A percentile compares a stretch with the other conserved stretches of the same genome.
Conservation (phyloP, 2,797 vertebrate species). For the Scolopax rusticola region DNA sequence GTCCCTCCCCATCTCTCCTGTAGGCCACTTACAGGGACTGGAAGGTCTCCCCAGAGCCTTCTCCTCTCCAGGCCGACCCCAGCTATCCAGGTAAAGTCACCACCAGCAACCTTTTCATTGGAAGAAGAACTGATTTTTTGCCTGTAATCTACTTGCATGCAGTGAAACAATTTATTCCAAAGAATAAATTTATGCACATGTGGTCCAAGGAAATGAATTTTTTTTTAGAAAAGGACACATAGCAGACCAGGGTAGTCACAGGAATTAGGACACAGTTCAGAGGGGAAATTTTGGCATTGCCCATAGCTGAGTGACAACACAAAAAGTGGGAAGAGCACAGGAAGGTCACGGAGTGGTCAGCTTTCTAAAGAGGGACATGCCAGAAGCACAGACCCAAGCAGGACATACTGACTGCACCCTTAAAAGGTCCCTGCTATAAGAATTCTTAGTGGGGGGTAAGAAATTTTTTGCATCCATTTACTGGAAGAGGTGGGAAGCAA, state of each 20-base stretch:
- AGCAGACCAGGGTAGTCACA: neutral
- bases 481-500: constrained; percentile 52
- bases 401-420: neutral
- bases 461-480: constrained; percentile 1
- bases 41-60: too few species aligned
- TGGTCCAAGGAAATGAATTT: neutral
- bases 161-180: neutral
- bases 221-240: neutral
- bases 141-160: neutral
- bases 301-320: neutral
- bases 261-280: constrained; percentile 24
- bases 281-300: constrained; percentile 15
- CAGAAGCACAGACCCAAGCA: neutral
- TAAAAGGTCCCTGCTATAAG: constrained; percentile 22
- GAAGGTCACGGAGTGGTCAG: constrained; percentile 3
- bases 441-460: constrained; percentile 47
- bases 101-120: neutral
- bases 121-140: neutral
- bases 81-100: neutral
- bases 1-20: too few species aligned
- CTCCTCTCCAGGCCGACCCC: too few species aligned
- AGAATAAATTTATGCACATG: neutral
- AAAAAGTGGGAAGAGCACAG: neutral
- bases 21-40: too few species aligned
- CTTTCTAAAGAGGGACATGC: constrained; percentile 3